phyloP scores from a whole-genome alignment of 2,113 vertebrate genomes.

The Dicerorhinus sumatrensis region DNA sequence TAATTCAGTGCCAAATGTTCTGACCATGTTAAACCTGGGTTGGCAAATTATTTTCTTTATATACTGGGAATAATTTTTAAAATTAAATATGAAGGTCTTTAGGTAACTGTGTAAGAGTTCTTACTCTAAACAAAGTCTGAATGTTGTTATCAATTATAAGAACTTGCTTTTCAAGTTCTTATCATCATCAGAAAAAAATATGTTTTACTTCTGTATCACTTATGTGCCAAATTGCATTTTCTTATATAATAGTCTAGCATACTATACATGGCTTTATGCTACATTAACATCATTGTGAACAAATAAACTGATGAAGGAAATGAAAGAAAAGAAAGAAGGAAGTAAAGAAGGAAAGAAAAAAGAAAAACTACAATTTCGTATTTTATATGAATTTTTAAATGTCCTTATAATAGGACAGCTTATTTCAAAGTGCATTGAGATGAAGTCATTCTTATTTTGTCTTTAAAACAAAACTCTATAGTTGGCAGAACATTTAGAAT shows the following conservation, averaged over 20 bases:
- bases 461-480: neutral
- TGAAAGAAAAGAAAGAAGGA: neutral
- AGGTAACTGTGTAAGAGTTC: neutral
- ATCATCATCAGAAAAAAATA: neutral
- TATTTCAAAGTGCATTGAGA: neutral
- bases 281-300: neutral
- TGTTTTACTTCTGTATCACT: neutral
- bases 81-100: neutral
- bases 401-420: neutral
- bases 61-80: neutral
- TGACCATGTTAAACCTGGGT: neutral
- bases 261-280: neutral
- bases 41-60: constrained; percentile 1
- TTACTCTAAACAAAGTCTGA: constrained; percentile 24
- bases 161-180: neutral
- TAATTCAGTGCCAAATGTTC: constrained; percentile 11
- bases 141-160: neutral
- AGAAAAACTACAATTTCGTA: neutral
- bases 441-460: constrained; percentile 19
- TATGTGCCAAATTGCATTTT: neutral
- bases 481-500: neutral
- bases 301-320: neutral
- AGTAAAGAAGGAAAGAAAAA: neutral
- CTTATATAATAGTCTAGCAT: neutral
- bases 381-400: neutral